Evolutionary conservation across 2,113 vertebrate species (phyloP).

Genomic region (Ibidorhyncha struthersii): DNA sequence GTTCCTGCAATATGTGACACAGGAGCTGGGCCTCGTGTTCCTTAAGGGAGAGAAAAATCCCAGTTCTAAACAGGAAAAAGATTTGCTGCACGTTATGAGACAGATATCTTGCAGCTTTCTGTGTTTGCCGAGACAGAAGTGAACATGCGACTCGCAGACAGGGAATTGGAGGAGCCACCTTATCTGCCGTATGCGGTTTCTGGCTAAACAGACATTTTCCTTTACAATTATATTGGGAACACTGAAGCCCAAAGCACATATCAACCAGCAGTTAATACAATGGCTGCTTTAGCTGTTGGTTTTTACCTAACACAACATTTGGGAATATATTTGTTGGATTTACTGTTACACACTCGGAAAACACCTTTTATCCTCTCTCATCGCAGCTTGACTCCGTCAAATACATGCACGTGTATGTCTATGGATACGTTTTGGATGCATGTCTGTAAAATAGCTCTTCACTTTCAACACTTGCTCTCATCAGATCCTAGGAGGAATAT

Average conservation of each 20-base stretch:
- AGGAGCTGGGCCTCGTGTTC: background rate
- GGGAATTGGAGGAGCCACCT: background rate
- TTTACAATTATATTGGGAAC: background rate
- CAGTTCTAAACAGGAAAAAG: background rate
- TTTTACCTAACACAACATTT: background rate
- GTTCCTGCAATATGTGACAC: rapidly evolving
- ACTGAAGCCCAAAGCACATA: background rate
- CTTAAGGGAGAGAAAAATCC: background rate
- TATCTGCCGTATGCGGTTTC: background rate
- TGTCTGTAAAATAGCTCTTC: background rate
- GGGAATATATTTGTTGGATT: background rate
- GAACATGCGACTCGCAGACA: rapidly evolving
- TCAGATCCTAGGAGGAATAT: background rate
- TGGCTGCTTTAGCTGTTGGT: background rate
- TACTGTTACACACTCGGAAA: background rate
- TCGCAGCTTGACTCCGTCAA: background rate
- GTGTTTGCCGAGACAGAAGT: background rate
- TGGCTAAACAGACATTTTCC: background rate
- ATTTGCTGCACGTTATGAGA: background rate
- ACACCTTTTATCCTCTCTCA: background rate
- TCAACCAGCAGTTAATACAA: background rate
- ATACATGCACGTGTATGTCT: rapidly evolving
- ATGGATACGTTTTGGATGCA: background rate
- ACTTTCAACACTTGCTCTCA: background rate
- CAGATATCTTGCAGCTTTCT: background rate